Conservation (phyloP, 2,888 invertebrate species). For the Dicyrtomina minuta region DNA sequence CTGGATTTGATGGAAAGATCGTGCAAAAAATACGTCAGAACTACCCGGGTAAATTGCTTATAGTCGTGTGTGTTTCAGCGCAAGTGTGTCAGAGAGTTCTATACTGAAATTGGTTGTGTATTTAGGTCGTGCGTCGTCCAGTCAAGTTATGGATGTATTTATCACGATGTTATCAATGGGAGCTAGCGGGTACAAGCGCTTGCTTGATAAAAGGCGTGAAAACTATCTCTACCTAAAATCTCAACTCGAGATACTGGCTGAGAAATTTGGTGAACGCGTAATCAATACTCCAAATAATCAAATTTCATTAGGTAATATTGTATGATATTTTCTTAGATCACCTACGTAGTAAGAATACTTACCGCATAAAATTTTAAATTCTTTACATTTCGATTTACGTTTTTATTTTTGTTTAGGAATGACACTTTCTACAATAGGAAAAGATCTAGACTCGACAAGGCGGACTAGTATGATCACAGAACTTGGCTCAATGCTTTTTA, state of each 20-base stretch:
- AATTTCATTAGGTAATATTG: constrained; percentile 66
- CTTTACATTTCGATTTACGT: not conserved
- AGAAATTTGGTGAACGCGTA: constrained; percentile 63
- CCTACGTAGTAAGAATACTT: too few species aligned
- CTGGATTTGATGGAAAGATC: constrained; percentile 66
- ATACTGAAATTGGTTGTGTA: too few species aligned
- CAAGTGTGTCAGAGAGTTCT: too few species aligned
- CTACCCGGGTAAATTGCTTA: constrained; percentile 70
- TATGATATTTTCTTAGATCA: constrained; percentile 14
- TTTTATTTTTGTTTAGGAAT: constrained; percentile 31
- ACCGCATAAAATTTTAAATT: too few species aligned
- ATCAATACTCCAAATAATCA: constrained; percentile 67
- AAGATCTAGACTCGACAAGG: constrained; percentile 8
- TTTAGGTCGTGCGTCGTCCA: constrained; percentile 69
- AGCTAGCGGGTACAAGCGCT: constrained; percentile 64
- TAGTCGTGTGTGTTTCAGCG: constrained; percentile 42
- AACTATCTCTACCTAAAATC: constrained; percentile 65
- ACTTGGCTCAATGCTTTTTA: constrained; percentile 72
- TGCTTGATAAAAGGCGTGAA: constrained; percentile 64
- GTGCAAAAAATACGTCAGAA: constrained; percentile 68
- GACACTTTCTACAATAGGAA: constrained; percentile 25
- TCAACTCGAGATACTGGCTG: constrained; percentile 62
- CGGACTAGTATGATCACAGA: constrained; percentile 61
- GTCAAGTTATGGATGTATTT: constrained; percentile 71
- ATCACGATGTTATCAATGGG: constrained; percentile 75